A percentile compares a stretch with the other conserved stretches of the same genome.
phyloP scores from a whole-genome alignment of 2,888 invertebrate genomes.

The Tetragonisca angustula region DNA sequence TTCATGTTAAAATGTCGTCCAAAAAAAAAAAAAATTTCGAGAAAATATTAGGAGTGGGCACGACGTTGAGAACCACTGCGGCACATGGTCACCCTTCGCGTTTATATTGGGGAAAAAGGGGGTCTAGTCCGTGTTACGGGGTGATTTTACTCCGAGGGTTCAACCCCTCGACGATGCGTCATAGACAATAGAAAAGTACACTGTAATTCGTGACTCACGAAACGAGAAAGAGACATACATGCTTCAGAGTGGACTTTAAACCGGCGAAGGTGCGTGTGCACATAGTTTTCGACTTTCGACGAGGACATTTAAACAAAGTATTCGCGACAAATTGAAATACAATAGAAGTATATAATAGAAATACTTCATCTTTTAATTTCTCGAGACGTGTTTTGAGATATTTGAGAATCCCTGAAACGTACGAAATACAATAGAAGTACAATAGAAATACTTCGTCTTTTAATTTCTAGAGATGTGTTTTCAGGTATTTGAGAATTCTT shows the following conservation, averaged over 20 bases:
- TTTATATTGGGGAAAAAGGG: slow-evolving; percentile 41
- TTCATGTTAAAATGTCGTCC: too few species aligned
- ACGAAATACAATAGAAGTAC: too few species aligned
- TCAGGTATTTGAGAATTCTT: too few species aligned
- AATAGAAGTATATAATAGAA: too few species aligned
- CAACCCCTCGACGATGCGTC: slow-evolving; percentile 58
- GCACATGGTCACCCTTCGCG: slow-evolving; percentile 54
- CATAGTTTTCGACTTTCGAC: neutral
- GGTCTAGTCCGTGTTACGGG: slow-evolving; percentile 29
- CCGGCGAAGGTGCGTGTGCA: neutral
- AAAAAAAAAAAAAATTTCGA: neutral
- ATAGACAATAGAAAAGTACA: slow-evolving; percentile 59
- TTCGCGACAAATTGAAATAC: neutral
- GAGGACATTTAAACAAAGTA: neutral
- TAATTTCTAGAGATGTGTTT: too few species aligned
- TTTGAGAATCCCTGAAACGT: too few species aligned
- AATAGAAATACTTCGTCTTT: too few species aligned
- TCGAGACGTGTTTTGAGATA: too few species aligned
- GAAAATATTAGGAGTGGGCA: neutral
- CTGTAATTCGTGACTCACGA: slow-evolving; percentile 65
- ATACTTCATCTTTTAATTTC: neutral
- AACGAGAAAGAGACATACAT: slow-evolving; percentile 41
- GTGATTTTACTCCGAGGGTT: slow-evolving; percentile 51
- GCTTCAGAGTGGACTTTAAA: neutral
- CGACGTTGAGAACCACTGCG: slow-evolving; percentile 60